Evolutionary conservation across 2,797 vertebrate genomes (phyloP).

Genomic region (Poecile montanus): DNA sequence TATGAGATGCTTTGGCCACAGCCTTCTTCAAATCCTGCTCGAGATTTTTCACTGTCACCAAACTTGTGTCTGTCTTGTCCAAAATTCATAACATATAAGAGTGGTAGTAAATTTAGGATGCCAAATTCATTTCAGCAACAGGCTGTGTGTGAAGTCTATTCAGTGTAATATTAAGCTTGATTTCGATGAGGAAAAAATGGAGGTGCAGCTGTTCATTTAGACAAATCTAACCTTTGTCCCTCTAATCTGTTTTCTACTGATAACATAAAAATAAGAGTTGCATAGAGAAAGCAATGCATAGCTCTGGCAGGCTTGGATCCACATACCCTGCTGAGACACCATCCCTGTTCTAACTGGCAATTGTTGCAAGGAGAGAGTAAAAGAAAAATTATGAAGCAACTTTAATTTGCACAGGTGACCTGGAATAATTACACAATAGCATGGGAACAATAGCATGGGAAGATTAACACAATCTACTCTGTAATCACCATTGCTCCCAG

Average conservation of each 20-base stretch:
- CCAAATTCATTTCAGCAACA: background rate
- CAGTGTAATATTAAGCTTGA: background rate
- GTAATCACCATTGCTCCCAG: constrained; percentile 57
- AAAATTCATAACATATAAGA: background rate
- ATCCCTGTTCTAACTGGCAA: background rate
- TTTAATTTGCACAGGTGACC: constrained; percentile 58
- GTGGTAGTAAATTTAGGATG: background rate
- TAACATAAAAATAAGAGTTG: background rate
- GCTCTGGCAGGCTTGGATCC: background rate
- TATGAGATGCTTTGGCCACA: background rate
- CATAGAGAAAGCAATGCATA: background rate
- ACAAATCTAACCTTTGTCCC: background rate
- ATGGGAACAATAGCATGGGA: constrained; percentile 46
- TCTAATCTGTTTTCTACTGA: background rate
- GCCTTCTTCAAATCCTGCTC: background rate
- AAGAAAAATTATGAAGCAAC: constrained; percentile 39
- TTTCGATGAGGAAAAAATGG: background rate
- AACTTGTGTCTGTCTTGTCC: background rate
- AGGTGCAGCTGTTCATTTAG: background rate
- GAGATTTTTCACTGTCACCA: background rate
- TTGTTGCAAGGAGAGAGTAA: constrained; percentile 4
- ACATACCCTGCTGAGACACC: background rate
- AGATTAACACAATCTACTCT: constrained; percentile 47
- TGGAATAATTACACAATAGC: constrained; percentile 37
- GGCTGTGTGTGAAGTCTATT: background rate